phyloP scores from a whole-genome alignment of 2,888 invertebrate genomes.

The Branchellion lobata region DNA sequence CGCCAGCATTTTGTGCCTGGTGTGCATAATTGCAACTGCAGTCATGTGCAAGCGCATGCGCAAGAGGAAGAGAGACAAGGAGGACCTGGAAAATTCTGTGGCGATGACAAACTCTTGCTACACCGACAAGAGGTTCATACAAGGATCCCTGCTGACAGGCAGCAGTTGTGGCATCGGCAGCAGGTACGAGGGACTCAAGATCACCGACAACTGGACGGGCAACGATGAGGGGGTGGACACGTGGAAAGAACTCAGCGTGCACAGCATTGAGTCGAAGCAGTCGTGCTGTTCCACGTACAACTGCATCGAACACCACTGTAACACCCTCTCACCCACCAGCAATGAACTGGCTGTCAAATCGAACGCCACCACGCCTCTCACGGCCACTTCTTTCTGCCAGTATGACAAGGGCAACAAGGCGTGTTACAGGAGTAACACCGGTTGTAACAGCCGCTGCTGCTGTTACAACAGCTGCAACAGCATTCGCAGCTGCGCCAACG shows the following conservation, averaged over 20 bases:
- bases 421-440: not conserved
- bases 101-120: conserved; percentile 10
- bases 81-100: not conserved
- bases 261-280: conserved; percentile 18
- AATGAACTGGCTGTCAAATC: conserved; percentile 3
- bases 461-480: conserved; percentile 21
- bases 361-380: not conserved
- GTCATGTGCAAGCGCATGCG: conserved; percentile 13
- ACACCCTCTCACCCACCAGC: not conserved
- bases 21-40: not conserved
- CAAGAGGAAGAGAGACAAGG: not conserved
- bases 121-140: conserved; percentile 12
- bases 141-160: not conserved
- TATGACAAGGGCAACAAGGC: not conserved
- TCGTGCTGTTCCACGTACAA: not conserved
- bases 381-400: not conserved
- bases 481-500: conserved; percentile 22
- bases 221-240: conserved; percentile 14
- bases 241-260: conserved; percentile 30
- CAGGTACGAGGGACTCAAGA: not conserved
- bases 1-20: conserved; percentile 2
- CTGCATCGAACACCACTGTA: not conserved
- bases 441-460: not conserved
- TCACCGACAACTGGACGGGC: not conserved
- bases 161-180: not conserved